Base-by-base conservation (phyloP, 1,140 invertebrate species). In the Drosophila willistoni region DNA sequence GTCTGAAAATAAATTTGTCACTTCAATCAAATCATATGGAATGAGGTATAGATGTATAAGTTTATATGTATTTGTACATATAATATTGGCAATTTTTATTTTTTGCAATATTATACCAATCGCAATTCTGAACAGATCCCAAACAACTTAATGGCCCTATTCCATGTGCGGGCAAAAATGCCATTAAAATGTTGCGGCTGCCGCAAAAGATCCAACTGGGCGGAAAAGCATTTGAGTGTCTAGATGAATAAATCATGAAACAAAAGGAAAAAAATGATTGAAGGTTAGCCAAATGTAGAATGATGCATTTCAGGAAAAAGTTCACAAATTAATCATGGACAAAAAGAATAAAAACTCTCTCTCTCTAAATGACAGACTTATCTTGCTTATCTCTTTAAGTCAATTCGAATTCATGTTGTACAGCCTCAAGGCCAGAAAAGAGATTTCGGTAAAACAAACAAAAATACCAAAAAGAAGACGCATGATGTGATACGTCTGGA, bases 181-280 rank as follows among this genome's bases (percentile, higher is more conserved):
- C 76, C 84, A 83, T 89, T 87, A 79, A 86, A 86, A 83, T 78
- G 64, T 73, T 79, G 75, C 76, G 59, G 71, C 69, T 78, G 76
- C 75, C 63, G 75, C 75, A 79, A 29, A 25, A 29, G 68, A 75
- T 81, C 77, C 77, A 75, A 68, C 68, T 60, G 66, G 42, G 72
- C 64, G 65, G 59, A 75, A 81, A 87, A 75, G 69, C 71, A 73
- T 86, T 70, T 71, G 69, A 77, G 70, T 83, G 80, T 77, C 72
- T 67, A 64, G 63, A 73, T 87, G 72, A 87, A 86, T 86, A 86
- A 87, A 79, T 87, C 67, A 87, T 86, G 79, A 71, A 83, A 87
- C 77, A 82, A 36, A 83, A 87, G n/a, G 44, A 87, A 39, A 12
- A 39, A 39, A 39, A 83, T 86, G 83, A 86, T 83, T 87, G 83